Evolutionary conservation across 2,888 invertebrate genomes (phyloP), one percentile per base, ranked within the genome.

Genomic region (Eristalis arbustorum): DNA sequence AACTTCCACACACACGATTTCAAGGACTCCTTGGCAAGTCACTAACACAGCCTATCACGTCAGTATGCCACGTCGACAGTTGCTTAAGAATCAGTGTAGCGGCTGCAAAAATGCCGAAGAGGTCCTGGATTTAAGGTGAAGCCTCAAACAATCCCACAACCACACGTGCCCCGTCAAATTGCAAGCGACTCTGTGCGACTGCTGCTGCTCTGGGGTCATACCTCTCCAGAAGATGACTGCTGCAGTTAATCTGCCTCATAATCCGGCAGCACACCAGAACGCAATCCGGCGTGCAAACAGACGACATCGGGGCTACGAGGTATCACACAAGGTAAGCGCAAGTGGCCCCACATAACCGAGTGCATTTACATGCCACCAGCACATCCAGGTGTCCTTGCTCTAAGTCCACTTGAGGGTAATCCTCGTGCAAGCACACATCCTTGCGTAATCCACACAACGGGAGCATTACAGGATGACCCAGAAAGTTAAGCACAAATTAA

Each of bases 391-490:
- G 18, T 18, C 49, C 57, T 63, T 56, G 25, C 56, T 64, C 37
- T 31, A 63, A 25, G 3, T 13, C 31, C 63, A 56, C 73, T 73
- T 18, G 23, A 56, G 34, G n/a, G 37, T 56, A 49, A 73, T 73
- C 10, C 63, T 49, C 14, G 11, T 63, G 49, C 56, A 56, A 64
- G 73, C 18, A 37, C 56, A 64, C 64, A 56, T 62, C 62, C 34
- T 34, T 11, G 23, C 18, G 10, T 64, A 73, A 63, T 62, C 37
- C 34, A 64, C n/a, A 37, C 28, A 74, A 57, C 49, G 37, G 28
- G 18, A 25, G 57, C 40, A 74, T 59, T 22, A 57, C 66, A 66
- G 25, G 40, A 10, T 66, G 64, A 66, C 66, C 74, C 74, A 74
- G 64, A 74, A 72, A 56, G 31, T 31, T 31, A n/a, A 59, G 14